phyloP scores from a whole-genome alignment of 2,113 vertebrate species.

The Bolborhynchus lineola region DNA sequence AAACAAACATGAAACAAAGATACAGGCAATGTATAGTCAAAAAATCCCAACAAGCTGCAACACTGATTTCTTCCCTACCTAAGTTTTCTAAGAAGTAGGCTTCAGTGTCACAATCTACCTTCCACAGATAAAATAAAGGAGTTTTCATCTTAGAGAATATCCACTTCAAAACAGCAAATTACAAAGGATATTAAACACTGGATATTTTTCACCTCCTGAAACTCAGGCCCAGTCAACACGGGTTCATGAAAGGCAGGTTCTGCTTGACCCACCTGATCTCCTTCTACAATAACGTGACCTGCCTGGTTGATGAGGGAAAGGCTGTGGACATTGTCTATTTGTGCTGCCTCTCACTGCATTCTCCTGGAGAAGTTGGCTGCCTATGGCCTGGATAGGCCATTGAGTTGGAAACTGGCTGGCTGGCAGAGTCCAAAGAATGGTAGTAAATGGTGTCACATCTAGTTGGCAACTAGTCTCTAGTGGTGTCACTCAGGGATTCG shows the following conservation, averaged over 20 bases:
- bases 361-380: not conserved
- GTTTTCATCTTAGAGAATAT: not conserved
- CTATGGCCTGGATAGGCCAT: not conserved
- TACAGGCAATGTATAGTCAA: not conserved
- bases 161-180: not conserved
- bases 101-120: not conserved
- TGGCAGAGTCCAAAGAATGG: not conserved
- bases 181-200: not conserved
- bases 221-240: not conserved
- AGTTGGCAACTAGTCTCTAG: not conserved
- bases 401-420: not conserved
- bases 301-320: not conserved
- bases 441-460: not conserved
- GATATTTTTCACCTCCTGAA: not conserved
- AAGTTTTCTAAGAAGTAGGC: rapidly evolving
- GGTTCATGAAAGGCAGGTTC: not conserved
- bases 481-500: not conserved
- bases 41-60: not conserved
- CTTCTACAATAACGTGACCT: not conserved
- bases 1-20: not conserved
- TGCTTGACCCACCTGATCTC: not conserved
- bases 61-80: not conserved
- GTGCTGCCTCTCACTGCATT: not conserved
- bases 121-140: not conserved
- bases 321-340: not conserved